Evolutionary conservation across 2,888 invertebrate species (phyloP).

Genomic region (Pristionchus entomophagus): DNA sequence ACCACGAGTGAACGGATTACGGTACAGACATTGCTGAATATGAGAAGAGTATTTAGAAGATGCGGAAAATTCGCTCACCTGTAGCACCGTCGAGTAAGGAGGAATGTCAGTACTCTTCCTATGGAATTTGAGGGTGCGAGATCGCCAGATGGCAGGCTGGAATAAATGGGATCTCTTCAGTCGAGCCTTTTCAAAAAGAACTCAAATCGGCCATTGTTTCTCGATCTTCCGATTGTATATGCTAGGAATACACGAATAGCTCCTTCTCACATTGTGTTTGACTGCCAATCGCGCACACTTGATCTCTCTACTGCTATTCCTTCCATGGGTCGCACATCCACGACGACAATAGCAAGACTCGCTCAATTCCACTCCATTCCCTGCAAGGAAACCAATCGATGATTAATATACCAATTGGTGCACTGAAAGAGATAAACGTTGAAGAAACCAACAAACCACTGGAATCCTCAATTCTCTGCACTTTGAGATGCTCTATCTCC

Average conservation of each 20-base stretch:
- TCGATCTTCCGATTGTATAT: too few relatives aligned
- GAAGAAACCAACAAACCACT: neutral
- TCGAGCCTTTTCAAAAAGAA: too few relatives aligned
- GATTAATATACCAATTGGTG: too few relatives aligned
- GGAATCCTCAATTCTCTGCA: neutral
- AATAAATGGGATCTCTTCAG: too few relatives aligned
- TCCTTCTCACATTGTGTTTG: neutral
- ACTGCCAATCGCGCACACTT: neutral
- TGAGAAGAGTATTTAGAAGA: neutral
- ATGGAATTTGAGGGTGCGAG: neutral
- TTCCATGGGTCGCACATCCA: neutral
- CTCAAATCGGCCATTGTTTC: too few relatives aligned
- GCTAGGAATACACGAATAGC: neutral
- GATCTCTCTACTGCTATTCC: neutral
- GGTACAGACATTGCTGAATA: constrained; percentile 12
- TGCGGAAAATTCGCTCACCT: neutral
- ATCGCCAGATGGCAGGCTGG: constrained; percentile 4
- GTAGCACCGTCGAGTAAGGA: neutral
- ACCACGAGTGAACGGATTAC: neutral
- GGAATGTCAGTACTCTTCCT: neutral
- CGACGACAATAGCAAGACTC: constrained; percentile 8
- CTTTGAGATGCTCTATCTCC: constrained; percentile 4
- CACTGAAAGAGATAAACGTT: too few relatives aligned
- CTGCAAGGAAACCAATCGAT: neutral
- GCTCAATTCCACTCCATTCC: neutral